Evolutionary conservation across 2,797 vertebrate species (phyloP), one percentile per base, ranked within the genome.

Genomic region (Leptoclinus maculatus): DNA sequence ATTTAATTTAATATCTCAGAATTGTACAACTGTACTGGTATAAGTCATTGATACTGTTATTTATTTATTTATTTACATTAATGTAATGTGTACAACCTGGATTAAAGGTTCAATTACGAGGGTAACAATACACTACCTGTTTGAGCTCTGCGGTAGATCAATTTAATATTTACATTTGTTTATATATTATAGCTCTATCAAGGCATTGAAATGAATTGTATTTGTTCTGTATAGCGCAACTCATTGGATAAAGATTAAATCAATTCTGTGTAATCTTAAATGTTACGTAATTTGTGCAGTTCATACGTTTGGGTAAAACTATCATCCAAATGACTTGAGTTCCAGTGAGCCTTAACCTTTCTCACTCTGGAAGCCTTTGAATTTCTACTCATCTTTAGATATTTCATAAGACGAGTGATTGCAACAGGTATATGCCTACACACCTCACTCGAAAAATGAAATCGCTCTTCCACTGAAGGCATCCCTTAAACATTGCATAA

Each of bases 331-430:
- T 2, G 25, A 60, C 34, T 34, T 23, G 0, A 25, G 21, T 5
- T 13, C 9, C 29, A 64, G 21, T 21, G 25, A 71, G n/a, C 13
- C 2, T 67, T 71, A 66, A 75, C 60, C 54, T 75, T 68, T 78
- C 23, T 14, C 17, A 11, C 16, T 4, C 21, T 78, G 8, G 11
- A 58, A 10, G n/a, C n/a, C 5, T 82, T 71, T 47, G 10, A 38
- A 62, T 38, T 70, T 57, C 21, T 2, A n/a, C 38, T 56, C 19
- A 65, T 7, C 17, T 83, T 62, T 54, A 21, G 5, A 25, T 73
- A 80, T 86, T 82, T 80, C 74, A 53, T 57, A 78, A 84, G 21
- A 77, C 23, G 1, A 10, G 69, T 27, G 73, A 79, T 70, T 85
- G 70, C 82, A 79, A 71, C 69, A 83, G 68, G 43, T 54, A 5